Percentiles rank a stretch among this genome's conserved stretches.
phyloP scores from a whole-genome alignment of 2,113 vertebrate genomes.

The Numida meleagris region DNA sequence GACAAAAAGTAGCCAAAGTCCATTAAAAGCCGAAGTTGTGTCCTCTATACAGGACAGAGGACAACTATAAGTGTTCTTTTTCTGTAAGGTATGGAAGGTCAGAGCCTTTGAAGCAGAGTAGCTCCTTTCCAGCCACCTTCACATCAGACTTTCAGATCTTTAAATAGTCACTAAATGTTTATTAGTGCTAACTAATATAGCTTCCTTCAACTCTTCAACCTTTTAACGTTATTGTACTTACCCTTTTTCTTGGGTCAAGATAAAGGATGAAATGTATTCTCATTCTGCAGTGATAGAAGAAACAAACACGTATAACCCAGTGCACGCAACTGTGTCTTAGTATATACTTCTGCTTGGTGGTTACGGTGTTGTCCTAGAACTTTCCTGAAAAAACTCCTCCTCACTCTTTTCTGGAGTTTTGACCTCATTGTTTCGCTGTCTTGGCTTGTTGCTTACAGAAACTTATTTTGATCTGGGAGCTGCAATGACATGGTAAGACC shows the following conservation, averaged over 20 bases:
- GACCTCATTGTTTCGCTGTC: background rate
- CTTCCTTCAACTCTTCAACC: background rate
- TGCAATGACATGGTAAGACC: background rate
- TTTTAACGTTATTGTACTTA: background rate
- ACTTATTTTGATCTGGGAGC: background rate
- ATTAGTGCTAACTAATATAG: background rate
- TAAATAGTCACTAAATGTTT: background rate
- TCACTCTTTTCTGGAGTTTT: background rate
- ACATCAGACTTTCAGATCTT: background rate
- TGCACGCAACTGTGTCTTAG: background rate
- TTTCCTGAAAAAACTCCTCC: background rate
- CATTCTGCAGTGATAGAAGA: background rate
- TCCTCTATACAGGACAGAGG: background rate
- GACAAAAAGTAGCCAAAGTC: background rate
- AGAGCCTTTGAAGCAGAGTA: background rate
- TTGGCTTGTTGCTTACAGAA: background rate
- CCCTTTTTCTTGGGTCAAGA: background rate
- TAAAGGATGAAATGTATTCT: background rate
- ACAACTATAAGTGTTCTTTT: background rate
- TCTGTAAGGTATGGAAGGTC: background rate
- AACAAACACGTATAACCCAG: fast-evolving
- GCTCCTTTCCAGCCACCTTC: background rate
- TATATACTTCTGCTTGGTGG: background rate
- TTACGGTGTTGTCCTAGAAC: background rate
- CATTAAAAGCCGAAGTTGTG: background rate